Evolutionary conservation across 2,113 vertebrate species (phyloP), one percentile per base, ranked within the genome.

Genomic region (Fregetta grallaria): DNA sequence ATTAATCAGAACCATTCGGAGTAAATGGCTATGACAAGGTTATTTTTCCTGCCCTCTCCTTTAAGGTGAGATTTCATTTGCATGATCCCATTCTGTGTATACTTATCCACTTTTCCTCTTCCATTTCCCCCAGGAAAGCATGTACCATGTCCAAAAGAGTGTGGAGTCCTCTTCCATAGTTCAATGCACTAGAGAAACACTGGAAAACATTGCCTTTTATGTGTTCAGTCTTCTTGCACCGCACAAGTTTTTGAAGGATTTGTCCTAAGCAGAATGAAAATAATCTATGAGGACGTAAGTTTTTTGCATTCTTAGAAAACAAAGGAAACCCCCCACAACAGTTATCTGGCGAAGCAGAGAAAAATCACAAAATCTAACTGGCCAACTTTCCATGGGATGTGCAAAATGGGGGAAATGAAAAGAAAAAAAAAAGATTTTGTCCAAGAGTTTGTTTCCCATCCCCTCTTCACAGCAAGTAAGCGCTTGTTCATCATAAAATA

Each of bases 361-460:
- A 87, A 79, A 85, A 61, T 25, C 38, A 65, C 13, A 14, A 84
- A 78, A 76, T 45, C 16, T 61, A 92, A 3, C 8, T 83, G 59
- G 40, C 9, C 15, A 56, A 61, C 92, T 70, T 82, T 80, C 53
- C 15, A 77, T 9, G 58, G 14, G 4, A 87, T 73, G 3, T 62
- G 26, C 0, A 1, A 86, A 66, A 88, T 3, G 13, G 15, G 15
- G 3, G 3, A 7, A 50, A 63, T 7, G 0, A 6, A 40, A 65
- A n/a, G 5, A 16, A 29, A 18, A 50, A 44, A 50, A 44, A 38
- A 38, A 38, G 4, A 5, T 30, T 87, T 73, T 20, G 15, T 56
- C 14, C 11, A 66, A 55, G 27, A 59, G 6, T 27, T 84, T 61
- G 3, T 85, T 89, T 71, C 15, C 11, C 26, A 74, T 27, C 15